Base-by-base conservation (phyloP, 2,888 invertebrate genomes). In the Philhelius pedissequus region DNA sequence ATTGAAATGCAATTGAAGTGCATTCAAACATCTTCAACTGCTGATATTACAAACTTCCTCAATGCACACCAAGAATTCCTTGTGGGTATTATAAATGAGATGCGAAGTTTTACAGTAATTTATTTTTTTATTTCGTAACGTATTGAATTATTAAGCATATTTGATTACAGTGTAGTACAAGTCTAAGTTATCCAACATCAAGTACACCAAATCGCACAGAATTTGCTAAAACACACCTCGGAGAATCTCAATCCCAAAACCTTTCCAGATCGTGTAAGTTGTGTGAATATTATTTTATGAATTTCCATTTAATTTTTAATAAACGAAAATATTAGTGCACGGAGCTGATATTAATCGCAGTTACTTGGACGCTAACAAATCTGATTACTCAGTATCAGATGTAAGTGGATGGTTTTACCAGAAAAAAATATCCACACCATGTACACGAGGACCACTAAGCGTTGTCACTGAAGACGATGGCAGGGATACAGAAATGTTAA, bases 281-380 rank as follows among this genome's bases (percentile, higher is more conserved):
- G 22, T 35, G 7, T 20, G 22, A 43, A 13, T 6, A 20, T 5
- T n/a, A 1, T 22, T 22, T n/a, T 13, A 13, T 22, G 3, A 50
- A 50, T 6, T 1, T 32, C 1, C 20, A 20, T n/a, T 40, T 30
- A 25, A 32, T 15, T 32, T 76, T 87, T 3, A 32, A 20, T 54
- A 3, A 30, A 32, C 0, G 4, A 54, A 38, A 58, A 38, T 4
- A 18, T 22, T 52, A 91, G 92, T 92, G 15, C 89, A 91, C 83
- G 91, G 92, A 11, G 90, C 90, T 27, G 91, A 91, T 25, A 81
- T 91, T 13, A 91, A 92, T 87, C 90, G 90, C 70, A 91, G 89
- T 70, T 91, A 90, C 77, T 87, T 92, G 86, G 91, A 91, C 68
- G 91, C 91, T 4, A 91, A 91, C 76, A 91, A 90, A 81, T 90